These are phyloP conservation scores for Eupeodes corollae DNA, from an alignment of 1,140 invertebrate species.

Conservation along the genomic window DNA sequence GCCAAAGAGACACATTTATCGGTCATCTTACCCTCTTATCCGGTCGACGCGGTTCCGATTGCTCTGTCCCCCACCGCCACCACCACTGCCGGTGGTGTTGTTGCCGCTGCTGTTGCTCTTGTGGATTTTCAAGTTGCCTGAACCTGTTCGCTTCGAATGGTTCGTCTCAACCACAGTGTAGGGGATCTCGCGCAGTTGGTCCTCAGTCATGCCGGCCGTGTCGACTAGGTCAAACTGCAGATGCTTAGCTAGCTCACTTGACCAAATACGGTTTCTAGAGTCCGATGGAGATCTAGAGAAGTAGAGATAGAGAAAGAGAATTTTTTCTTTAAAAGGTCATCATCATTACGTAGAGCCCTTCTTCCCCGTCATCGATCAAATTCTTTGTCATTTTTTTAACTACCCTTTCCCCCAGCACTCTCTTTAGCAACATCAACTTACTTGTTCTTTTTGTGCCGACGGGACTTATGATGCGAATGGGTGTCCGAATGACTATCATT, in stretches of 20 bases:
- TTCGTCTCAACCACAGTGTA: conserved; percentile 78
- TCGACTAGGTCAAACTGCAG: conserved; percentile 84
- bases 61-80: conserved; percentile 34
- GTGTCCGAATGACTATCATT: conserved; percentile 43
- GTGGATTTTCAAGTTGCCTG: conserved; percentile 32
- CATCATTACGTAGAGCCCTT: too few species aligned
- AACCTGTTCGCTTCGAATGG: conserved; percentile 26
- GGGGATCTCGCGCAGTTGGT: conserved; percentile 79
- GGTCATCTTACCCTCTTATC: conserved; percentile 30
- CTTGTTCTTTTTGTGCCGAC: conserved; percentile 56
- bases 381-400: background rate
- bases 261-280: conserved; percentile 44
- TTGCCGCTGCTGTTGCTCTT: conserved; percentile 33
- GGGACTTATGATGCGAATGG: conserved; percentile 37
- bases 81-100: conserved; percentile 8
- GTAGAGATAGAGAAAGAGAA: too few species aligned
- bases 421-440: conserved; percentile 20
- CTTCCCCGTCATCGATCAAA: too few species aligned
- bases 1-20: conserved; percentile 20
- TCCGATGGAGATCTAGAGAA: conserved; percentile 48
- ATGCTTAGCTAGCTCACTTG: conserved; percentile 68
- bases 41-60: conserved; percentile 11
- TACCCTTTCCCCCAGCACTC: too few species aligned
- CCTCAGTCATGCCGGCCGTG: conserved; percentile 76
- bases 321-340: too few species aligned